Base-by-base conservation (phyloP, 2,113 vertebrate species). In the Cyphomyrus discorhynchus region DNA sequence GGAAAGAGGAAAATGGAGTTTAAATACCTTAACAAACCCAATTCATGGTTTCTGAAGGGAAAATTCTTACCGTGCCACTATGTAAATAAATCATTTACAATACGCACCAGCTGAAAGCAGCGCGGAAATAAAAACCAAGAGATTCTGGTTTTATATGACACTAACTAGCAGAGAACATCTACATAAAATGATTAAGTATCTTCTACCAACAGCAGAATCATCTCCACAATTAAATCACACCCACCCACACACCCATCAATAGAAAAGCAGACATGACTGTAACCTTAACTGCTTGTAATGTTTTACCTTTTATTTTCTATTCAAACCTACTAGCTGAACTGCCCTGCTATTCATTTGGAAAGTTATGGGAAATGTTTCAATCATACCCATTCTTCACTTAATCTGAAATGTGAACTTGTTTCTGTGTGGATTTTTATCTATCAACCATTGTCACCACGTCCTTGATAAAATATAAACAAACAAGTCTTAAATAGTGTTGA, bases 181-280 rank as follows among this genome's bases (percentile, higher is more conserved):
- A 46, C 47, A 47, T n/a, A n/a, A 86, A 49, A 49, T 50, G 45
- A 27, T 45, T 46, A 27, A 50, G 47, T 15, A 49, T 47, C 45
- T 46, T 7, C 82, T 49, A 46, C 82, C 19, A n/a, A 85, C 46
- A 11, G 24, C 42, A 47, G 47, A 27, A 47, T 86, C 46, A 86
- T 47, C 83, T 86, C 83, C 11, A 86, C n/a, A 49, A 86, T 86
- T 86, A 86, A 86, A 86, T 85, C 82, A 86, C 45, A 86, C 62
- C 62, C 62, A 70, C 62, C 9, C 50, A 52, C 50, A 3, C n/a
- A 66, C 58, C 62, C n/a, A 27, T 70, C 62, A 42, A 42, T 42
- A 42, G 74, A 39, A 42, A 35, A 42, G 74, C 74, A 80, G 74
- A 80, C 35, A 5, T 42, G n/a, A 80, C 74, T 80, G 74, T 42